A percentile compares a stretch with the other conserved stretches of the same genome.
These are phyloP conservation scores for Neodiprion lecontei DNA, from an alignment of 1,140 invertebrate genomes.

Conservation along the genomic window DNA sequence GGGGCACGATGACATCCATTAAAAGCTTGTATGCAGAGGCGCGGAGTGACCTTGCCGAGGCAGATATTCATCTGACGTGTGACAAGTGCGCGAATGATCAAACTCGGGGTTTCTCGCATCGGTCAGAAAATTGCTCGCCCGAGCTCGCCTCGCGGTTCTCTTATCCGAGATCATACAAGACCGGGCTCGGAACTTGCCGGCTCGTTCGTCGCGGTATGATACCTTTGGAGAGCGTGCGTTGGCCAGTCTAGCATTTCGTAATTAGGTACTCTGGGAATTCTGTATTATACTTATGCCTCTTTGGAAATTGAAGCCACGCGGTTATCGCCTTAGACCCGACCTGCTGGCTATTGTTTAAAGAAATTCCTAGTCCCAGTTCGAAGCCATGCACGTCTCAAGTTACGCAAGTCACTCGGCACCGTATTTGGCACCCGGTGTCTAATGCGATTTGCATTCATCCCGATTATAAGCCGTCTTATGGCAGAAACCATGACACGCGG, in stretches of 20 bases:
- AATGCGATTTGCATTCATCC: constrained; percentile 2
- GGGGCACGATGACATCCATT: background rate
- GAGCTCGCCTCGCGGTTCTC: no score
- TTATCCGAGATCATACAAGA: no score
- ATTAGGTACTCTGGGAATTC: background rate
- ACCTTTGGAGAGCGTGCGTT: background rate
- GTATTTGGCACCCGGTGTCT: constrained; percentile 4
- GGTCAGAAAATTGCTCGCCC: no score
- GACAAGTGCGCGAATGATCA: no score
- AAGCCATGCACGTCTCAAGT: background rate
- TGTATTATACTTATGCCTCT: background rate
- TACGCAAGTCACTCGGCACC: background rate
- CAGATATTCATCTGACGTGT: no score
- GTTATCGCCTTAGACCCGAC: background rate
- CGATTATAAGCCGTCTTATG: no score
- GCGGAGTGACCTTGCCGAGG: no score
- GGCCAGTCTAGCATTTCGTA: background rate
- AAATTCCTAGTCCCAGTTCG: background rate
- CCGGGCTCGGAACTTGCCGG: no score
- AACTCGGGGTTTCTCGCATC: no score
- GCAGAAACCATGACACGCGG: no score
- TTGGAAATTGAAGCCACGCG: constrained; percentile 4
- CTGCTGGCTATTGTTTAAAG: background rate
- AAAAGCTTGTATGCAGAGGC: background rate
- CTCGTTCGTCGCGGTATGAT: background rate